Conservation (phyloP, 53 echinoderm and acorn worm genomes). For the Apostichopus leukothele region DNA sequence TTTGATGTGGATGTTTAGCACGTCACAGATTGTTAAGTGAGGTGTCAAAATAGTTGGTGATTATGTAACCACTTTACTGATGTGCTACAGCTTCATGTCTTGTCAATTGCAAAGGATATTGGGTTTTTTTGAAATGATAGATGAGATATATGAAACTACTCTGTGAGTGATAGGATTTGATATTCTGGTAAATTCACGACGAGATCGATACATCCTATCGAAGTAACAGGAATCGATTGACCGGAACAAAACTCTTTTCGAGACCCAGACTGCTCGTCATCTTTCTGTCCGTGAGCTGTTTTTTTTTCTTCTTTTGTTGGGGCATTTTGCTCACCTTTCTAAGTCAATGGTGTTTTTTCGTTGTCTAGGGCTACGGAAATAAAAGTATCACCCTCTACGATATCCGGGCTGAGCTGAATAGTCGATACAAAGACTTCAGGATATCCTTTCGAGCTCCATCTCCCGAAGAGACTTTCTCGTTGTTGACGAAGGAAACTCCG, state of each 20-base stretch:
- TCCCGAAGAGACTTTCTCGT: conserved; percentile 84
- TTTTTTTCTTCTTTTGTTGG: not conserved
- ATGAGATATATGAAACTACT: too few relatives aligned
- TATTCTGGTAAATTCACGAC: too few relatives aligned
- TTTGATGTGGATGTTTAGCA: too few relatives aligned
- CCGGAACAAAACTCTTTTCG: not conserved
- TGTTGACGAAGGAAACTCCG: conserved; percentile 96
- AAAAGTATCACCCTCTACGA: conserved; percentile 96
- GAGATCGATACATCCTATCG: too few relatives aligned
- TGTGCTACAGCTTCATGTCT: too few relatives aligned
- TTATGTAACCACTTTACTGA: too few relatives aligned
- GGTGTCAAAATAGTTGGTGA: too few relatives aligned
- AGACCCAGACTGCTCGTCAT: not conserved
- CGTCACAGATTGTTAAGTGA: too few relatives aligned
- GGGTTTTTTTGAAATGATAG: too few relatives aligned
- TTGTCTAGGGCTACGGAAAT: conserved; percentile 88
- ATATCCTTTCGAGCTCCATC: conserved; percentile 71
- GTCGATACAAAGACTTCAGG: conserved; percentile 92
- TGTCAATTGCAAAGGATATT: too few relatives aligned
- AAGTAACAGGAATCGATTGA: too few relatives aligned
- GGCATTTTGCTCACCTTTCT: not conserved
- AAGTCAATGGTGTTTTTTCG: not conserved
- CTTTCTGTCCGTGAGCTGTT: not conserved
- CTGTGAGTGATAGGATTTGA: too few relatives aligned
- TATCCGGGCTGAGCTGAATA: conserved; percentile 96